A percentile compares a stretch with the other conserved stretches of the same genome.
Conservation (phyloP, 2,888 invertebrate genomes). For the Balanococcus diminutus region DNA sequence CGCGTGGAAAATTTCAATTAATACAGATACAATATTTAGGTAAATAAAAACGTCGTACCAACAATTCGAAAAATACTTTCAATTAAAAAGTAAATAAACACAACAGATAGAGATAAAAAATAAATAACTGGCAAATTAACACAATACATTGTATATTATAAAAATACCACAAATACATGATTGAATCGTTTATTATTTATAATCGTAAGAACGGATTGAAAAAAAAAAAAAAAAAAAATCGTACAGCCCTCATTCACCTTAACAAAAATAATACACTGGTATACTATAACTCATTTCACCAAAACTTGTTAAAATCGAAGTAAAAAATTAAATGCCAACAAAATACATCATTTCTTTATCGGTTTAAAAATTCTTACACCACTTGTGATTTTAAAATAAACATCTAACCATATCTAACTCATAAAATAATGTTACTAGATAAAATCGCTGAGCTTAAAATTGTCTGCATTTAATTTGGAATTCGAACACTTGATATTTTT, state of each 20-base stretch:
- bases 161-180: not conserved
- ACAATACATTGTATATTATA: not conserved
- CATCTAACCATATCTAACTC: too few species aligned
- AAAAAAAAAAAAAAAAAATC: not conserved
- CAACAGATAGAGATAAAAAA: not conserved
- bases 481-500: not conserved
- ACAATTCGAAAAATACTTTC: not conserved
- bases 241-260: not conserved
- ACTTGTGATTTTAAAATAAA: not conserved
- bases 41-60: too few species aligned
- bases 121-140: not conserved
- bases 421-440: too few species aligned
- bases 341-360: not conserved
- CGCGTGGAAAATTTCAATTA: too few species aligned
- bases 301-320: not conserved
- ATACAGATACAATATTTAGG: too few species aligned
- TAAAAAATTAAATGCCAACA: not conserved
- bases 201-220: not conserved
- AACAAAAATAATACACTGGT: too few species aligned
- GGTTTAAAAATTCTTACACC: not conserved
- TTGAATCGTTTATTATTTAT: not conserved
- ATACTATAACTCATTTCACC: too few species aligned
- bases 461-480: not conserved
- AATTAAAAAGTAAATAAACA: not conserved
- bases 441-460: not conserved